phyloP scores from a whole-genome alignment of 2,888 invertebrate genomes.

The Plebejus melissa region DNA sequence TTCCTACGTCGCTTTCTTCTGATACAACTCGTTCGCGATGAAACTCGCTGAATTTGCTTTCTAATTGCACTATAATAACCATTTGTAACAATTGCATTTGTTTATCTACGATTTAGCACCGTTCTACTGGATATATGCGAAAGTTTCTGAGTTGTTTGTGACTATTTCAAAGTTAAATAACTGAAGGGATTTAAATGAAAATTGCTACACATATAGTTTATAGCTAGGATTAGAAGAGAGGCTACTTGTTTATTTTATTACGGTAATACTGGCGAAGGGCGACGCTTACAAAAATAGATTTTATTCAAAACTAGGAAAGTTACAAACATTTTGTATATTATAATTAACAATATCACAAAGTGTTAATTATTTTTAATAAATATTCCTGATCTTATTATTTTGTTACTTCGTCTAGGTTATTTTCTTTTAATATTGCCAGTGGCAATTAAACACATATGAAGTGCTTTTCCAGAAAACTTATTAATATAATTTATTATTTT shows the following conservation, averaged over 20 bases:
- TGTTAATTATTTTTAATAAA: too few species aligned
- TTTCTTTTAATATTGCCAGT: too few species aligned
- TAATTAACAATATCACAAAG: neutral
- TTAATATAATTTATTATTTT: too few species aligned
- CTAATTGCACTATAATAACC: conserved; percentile 75
- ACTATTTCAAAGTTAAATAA: neutral
- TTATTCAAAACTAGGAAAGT: neutral
- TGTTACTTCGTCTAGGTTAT: too few species aligned
- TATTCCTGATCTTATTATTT: too few species aligned
- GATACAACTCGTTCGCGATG: conserved; percentile 47
- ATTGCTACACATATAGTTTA: neutral
- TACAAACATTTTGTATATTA: neutral
- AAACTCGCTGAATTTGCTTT: conserved; percentile 74
- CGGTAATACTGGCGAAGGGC: neutral
- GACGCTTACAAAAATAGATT: neutral
- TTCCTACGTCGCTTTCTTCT: conserved; percentile 75
- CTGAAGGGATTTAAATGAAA: neutral
- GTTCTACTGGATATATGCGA: neutral
- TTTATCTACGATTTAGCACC: neutral
- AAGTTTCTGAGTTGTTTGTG: neutral
- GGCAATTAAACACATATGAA: too few species aligned
- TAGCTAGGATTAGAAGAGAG: neutral
- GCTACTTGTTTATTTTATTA: neutral
- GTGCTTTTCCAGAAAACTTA: too few species aligned
- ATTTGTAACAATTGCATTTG: conserved; percentile 41